phyloP scores from a whole-genome alignment of 2,113 vertebrate species.

The Prinia subflava region DNA sequence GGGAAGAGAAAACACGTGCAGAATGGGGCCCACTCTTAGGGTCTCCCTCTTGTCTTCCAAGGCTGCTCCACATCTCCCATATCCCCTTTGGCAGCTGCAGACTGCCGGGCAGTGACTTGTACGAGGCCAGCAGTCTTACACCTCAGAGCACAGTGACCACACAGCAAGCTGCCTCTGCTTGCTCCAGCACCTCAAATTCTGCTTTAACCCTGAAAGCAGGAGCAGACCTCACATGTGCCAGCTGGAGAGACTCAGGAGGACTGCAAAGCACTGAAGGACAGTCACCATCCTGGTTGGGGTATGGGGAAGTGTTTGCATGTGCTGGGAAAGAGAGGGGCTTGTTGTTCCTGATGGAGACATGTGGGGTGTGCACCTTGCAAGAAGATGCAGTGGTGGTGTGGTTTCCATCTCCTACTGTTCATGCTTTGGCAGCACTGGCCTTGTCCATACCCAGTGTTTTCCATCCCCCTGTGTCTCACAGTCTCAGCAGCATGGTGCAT shows the following conservation, averaged over 20 bases:
- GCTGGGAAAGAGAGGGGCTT: not conserved
- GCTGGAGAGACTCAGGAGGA: accelerated
- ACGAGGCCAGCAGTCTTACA: not conserved
- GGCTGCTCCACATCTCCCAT: not conserved
- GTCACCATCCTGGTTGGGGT: not conserved
- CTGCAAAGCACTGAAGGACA: not conserved
- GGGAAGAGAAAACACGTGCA: not conserved
- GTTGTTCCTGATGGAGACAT: not conserved
- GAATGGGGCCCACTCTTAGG: not conserved
- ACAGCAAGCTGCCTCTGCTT: not conserved
- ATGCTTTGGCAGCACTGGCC: not conserved
- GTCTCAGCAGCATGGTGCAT: not conserved
- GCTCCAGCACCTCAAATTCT: not conserved
- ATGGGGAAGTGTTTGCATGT: not conserved
- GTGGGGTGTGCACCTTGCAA: accelerated
- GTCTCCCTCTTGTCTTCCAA: not conserved
- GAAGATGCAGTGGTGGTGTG: accelerated
- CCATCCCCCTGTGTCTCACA: accelerated
- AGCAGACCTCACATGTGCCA: not conserved
- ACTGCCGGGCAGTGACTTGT: not conserved
- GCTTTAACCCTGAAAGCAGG: not conserved
- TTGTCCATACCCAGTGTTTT: not conserved
- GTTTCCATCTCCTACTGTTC: not conserved
- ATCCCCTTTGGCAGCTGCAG: not conserved
- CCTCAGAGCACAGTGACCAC: not conserved